Conservation (phyloP, 2,888 invertebrate genomes). For the Drosophila macrospina region DNA sequence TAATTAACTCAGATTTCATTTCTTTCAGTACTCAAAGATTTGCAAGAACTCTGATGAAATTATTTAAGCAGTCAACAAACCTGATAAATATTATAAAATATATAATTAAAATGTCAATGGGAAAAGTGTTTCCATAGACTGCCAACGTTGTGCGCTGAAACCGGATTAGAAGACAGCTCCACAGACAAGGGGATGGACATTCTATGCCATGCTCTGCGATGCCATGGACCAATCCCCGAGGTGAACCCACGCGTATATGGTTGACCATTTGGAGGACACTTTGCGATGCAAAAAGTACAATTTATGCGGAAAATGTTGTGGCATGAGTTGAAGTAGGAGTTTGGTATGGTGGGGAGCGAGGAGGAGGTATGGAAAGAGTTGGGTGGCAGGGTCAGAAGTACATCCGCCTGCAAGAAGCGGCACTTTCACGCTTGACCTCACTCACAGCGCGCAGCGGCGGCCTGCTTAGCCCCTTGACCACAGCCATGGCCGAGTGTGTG, state of each 20-base stretch:
- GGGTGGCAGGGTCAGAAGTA: conserved; percentile 50
- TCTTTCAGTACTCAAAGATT: not conserved
- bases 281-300: conserved; percentile 67
- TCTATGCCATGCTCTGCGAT: too few species aligned
- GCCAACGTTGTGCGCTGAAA: conserved; percentile 8
- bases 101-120: conserved; percentile 30
- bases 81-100: conserved; percentile 21
- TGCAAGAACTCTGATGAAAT: not conserved
- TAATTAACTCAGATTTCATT: too few species aligned
- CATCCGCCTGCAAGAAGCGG: conserved; percentile 63
- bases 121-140: not conserved
- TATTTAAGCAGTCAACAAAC: conserved; percentile 6
- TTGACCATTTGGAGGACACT: conserved; percentile 56
- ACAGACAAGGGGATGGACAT: conserved; percentile 22
- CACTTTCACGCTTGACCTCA: conserved; percentile 81
- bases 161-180: conserved; percentile 42
- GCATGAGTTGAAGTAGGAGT: not conserved
- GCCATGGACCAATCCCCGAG: not conserved
- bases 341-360: not conserved
- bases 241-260: conserved; percentile 11
- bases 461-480: conserved; percentile 77
- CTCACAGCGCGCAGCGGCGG: conserved; percentile 52
- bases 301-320: conserved; percentile 59
- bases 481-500: conserved; percentile 23
- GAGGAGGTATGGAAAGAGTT: not conserved